Conservation (phyloP, 2,888 invertebrate species). For the Nemoura dubitans region DNA sequence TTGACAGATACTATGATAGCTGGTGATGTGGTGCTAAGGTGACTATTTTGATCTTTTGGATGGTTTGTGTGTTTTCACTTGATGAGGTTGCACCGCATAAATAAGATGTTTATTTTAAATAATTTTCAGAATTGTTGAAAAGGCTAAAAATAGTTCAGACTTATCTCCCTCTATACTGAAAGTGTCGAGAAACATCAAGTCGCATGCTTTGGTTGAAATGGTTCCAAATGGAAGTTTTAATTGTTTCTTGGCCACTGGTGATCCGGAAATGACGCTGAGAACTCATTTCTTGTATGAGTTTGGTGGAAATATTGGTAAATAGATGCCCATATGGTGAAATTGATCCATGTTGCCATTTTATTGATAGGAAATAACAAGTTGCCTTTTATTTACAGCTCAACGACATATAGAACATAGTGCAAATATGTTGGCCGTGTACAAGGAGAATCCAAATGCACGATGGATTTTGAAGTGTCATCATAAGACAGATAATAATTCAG, state of each 20-base stretch:
- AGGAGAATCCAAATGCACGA: constrained; percentile 57
- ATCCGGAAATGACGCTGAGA: constrained; percentile 57
- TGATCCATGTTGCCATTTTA: not conserved
- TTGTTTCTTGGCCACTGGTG: constrained; percentile 58
- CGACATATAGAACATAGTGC: constrained; percentile 57
- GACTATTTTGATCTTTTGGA: constrained; percentile 44
- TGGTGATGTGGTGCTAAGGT: constrained; percentile 62
- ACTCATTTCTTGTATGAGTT: constrained; percentile 62
- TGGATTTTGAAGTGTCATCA: constrained; percentile 58
- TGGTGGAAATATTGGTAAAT: constrained; percentile 65
- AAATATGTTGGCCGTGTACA: constrained; percentile 56
- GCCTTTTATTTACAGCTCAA: constrained; percentile 54
- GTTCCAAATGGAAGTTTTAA: constrained; percentile 58
- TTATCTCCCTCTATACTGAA: constrained; percentile 49
- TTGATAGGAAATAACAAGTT: not conserved
- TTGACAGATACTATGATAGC: constrained; percentile 60
- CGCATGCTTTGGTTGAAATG: constrained; percentile 54
- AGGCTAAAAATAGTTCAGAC: constrained; percentile 51
- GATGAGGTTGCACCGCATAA: not conserved
- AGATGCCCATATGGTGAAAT: not conserved
- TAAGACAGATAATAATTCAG: constrained; percentile 54
- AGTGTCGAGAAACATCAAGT: constrained; percentile 52
- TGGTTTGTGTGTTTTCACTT: not conserved
- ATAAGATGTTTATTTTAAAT: not conserved
- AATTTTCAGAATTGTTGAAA: constrained; percentile 53